Evolutionary conservation across 2,797 vertebrate species (phyloP).

Genomic region (Cirrhinus mrigala): DNA sequence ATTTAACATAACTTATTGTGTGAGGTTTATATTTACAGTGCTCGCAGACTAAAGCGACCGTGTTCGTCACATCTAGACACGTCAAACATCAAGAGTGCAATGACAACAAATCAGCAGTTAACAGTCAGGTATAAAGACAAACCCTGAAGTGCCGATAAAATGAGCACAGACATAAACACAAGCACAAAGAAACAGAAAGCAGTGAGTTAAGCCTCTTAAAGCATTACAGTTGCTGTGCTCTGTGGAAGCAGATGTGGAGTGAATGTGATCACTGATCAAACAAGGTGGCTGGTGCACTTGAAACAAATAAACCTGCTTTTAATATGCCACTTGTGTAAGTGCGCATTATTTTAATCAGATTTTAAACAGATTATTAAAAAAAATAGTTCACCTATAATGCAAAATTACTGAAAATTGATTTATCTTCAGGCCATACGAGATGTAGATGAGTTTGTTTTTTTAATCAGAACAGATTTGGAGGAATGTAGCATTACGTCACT

Average conservation of each 20-base stretch:
- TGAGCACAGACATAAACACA: neutral
- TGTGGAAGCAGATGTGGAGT: constrained; percentile 34
- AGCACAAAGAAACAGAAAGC: neutral
- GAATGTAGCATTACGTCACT: too few relatives aligned
- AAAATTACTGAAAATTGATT: too few relatives aligned
- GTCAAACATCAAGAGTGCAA: neutral
- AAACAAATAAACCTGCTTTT: too few relatives aligned
- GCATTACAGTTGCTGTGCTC: constrained; percentile 64
- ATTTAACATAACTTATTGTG: too few relatives aligned
- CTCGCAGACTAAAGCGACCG: too few relatives aligned
- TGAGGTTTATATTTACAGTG: too few relatives aligned
- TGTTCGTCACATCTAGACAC: too few relatives aligned
- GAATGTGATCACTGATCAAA: constrained; percentile 4
- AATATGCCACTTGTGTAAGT: neutral
- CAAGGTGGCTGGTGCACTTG: neutral
- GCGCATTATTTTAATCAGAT: neutral
- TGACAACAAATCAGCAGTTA: neutral
- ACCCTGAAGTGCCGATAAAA: neutral
- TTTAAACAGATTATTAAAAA: too few relatives aligned
- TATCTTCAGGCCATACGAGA: too few relatives aligned
- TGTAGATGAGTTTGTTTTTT: too few relatives aligned
- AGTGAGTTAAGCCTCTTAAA: constrained; percentile 62
- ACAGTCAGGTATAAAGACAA: neutral
- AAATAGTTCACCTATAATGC: too few relatives aligned
- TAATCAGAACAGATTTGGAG: too few relatives aligned